A percentile compares a stretch with the other conserved stretches of the same genome.
These are phyloP conservation scores for Heliothis virescens DNA, from an alignment of 1,140 invertebrate species.

Conservation along the genomic window DNA sequence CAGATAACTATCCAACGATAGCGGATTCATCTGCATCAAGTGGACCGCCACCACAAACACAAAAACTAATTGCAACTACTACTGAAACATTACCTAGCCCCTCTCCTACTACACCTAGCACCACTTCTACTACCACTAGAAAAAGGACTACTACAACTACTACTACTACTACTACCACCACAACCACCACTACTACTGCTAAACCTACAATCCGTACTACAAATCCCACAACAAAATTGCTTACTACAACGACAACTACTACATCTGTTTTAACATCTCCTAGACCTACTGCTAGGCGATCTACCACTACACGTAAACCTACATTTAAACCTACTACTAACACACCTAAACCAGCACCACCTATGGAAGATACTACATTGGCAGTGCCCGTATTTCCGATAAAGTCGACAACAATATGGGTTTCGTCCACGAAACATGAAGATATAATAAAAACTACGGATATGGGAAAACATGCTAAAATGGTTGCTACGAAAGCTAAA, in stretches of 20 bases:
- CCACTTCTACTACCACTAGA: conserved; percentile 55
- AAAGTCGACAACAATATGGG: not conserved
- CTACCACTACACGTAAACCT: conserved; percentile 4
- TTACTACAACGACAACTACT: conserved; percentile 40
- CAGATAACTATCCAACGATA: conserved; percentile 42
- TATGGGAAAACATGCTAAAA: not conserved
- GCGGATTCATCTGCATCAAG: no score
- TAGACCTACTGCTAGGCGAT: conserved; percentile 35
- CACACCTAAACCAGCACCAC: conserved; percentile 17
- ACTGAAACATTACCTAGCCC: conserved; percentile 45
- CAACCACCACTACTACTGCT: conserved; percentile 35
- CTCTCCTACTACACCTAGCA: conserved; percentile 45
- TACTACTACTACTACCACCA: conserved; percentile 47
- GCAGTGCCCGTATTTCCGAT: not conserved
- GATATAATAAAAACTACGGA: not conserved
- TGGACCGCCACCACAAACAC: conserved; percentile 62
- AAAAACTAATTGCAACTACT: conserved; percentile 67
- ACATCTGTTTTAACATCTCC: conserved; percentile 31
- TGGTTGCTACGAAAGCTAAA: not conserved
- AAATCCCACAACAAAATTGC: conserved; percentile 6
- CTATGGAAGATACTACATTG: not conserved
- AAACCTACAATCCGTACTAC: conserved; percentile 41
- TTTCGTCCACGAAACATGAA: not conserved
- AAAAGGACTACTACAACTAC: conserved; percentile 46
- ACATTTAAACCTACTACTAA: conserved; percentile 23